Conservation (phyloP, 2,113 vertebrate genomes). For the cat (Felis catus) region DNA sequence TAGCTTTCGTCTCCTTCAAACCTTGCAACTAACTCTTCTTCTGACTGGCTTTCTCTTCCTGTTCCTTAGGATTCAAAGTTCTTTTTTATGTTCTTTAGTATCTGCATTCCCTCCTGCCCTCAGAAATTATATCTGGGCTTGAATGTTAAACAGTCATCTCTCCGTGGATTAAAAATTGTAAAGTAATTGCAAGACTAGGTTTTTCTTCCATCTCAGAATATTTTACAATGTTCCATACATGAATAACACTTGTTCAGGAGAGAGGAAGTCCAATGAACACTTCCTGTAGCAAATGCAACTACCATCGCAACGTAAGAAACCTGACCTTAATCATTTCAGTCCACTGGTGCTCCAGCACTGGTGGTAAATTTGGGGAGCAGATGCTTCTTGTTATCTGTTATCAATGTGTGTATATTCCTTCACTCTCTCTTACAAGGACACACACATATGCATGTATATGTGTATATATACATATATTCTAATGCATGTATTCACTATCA, state of each 20-base stretch:
- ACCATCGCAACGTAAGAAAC: neutral
- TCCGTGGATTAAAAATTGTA: neutral
- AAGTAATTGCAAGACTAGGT: neutral
- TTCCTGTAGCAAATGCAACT: neutral
- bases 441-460: no score
- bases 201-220: neutral
- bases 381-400: neutral
- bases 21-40: neutral
- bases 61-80: neutral
- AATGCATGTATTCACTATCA: neutral
- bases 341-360: neutral
- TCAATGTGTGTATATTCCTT: neutral
- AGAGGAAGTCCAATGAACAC: neutral
- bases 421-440: neutral
- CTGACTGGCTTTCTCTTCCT: neutral
- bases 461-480: neutral
- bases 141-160: neutral
- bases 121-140: neutral
- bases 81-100: neutral
- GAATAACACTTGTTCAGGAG: neutral
- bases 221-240: neutral
- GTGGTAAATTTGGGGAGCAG: neutral
- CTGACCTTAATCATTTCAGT: neutral
- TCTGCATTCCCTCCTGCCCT: neutral
- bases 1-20: neutral